Base-by-base conservation (phyloP, 1,140 invertebrate species). In the Ceratosolen solmsi region DNA sequence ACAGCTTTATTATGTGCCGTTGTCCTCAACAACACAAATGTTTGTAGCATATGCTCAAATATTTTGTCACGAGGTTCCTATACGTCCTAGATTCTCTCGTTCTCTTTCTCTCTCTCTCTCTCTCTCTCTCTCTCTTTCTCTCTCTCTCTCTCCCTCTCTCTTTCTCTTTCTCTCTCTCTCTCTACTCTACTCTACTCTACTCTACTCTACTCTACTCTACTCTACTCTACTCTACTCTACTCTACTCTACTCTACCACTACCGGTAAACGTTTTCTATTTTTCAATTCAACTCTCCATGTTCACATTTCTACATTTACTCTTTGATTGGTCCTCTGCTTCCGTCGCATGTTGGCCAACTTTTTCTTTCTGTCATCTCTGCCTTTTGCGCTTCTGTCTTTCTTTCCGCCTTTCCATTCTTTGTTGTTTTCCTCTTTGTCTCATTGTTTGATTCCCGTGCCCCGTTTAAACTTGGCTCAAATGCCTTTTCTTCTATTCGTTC, bases 1-100 rank as follows among this genome's bases (percentile, higher is more conserved):
- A 84, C 84, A 86, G 82, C 84, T 89, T 88, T 88, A 88, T 88
- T 86, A 88, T 85, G 83, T 82, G 70, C 73, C 84, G 84, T 85
- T 84, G 84, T 80, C 82, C 72, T 70, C 79, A 81, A 60, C 78
- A 58, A n/a, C n/a, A 58, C 27, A 36, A 33, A 63, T 33, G 30
- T 63, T 63, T 33, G 1, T 63, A 63, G 63, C 63, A 30, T 54
- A n/a, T 36, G 41, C 77, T 71, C 33, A 22, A 68, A 71, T 71
- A 79, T 79, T 54, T 79, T 72, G 70, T 72, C 25, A 72, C n/a
- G 7, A 70, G 27, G 25, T 49, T 5, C 70, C 4, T 11, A n/a
- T 7, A 8, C 15, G n/a, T 1, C 49, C 49, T 11, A 2, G 8
- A 36, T 33, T 68, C 63, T 68, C 30, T n/a, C 7, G 8, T 4